Base-by-base conservation (phyloP, 2,797 vertebrate species). In the Picus viridis region DNA sequence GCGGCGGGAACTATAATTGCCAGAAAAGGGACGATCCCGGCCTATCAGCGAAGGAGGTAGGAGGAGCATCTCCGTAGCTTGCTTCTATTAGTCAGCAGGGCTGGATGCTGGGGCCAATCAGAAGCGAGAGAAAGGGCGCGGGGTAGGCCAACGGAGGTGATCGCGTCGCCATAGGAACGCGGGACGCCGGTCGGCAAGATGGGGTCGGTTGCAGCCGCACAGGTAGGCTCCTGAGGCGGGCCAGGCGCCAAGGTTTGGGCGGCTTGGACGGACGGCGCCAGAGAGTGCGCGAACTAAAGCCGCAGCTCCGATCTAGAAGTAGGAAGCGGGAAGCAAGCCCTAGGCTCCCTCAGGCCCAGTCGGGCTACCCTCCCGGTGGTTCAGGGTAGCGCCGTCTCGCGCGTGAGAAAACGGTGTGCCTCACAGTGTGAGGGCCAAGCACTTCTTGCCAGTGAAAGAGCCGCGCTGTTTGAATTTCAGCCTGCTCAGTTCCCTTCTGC, bases 81-180 rank as follows among this genome's bases (percentile, higher is more conserved):
- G 23, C 26, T 72, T 8, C 45, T 71, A 90, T 86, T 74, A 83
- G 81, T 6, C 20, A 1, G 27, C 0, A 10, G 4, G 2, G 1
- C 0, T 4, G 9, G 5, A 6, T 0, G 0, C 0, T 3, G 1
- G 0, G 63, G 2, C 93, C 91, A 96, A 77, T 95, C 57, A 58
- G 32, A 0, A 69, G 29, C 6, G 30, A 17, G 22, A 5, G 13
- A 9, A 19, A 8, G 19, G 29, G 32, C 26, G 2, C 19, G 68
- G 9, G 11, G 12, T 1, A 5, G 7, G 4, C 3, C 2, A 4
- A 3, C 17, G 16, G 34, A 1, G 3, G 29, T 1, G 5, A 1
- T 3, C 4, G 23, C 2, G 92, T 97, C 56, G 56, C 97, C 87
- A 81, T 82, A 88, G 97, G 29, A 94, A 97, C 95, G 6, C 3